phyloP scores from a whole-genome alignment of 1,140 invertebrate species.

The Drosophila eugracilis region DNA sequence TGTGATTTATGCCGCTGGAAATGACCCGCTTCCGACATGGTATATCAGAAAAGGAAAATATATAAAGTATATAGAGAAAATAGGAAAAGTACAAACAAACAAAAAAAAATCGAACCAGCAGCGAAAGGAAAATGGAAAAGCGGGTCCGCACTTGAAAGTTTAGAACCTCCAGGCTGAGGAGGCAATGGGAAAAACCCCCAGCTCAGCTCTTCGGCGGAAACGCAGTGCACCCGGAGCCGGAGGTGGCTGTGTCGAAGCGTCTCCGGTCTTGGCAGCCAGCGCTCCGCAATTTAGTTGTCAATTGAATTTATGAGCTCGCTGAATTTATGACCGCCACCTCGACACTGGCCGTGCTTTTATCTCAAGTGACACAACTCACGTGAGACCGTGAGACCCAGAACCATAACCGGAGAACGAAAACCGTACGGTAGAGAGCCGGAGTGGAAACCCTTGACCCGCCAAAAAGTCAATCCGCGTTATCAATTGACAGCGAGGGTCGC shows the following conservation, averaged over 20 bases:
- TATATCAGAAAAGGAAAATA: conserved; percentile 69
- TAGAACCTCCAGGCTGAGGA: conserved; percentile 17
- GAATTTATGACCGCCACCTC: conserved; percentile 55
- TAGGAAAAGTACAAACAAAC: not conserved
- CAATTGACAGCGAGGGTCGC: conserved; percentile 54
- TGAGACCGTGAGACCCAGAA: conserved; percentile 20
- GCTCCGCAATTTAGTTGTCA: conserved; percentile 84
- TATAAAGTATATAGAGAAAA: conserved; percentile 18
- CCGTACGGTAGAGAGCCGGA: conserved; percentile 23
- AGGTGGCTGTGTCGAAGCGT: conserved; percentile 84
- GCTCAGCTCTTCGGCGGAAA: conserved; percentile 54
- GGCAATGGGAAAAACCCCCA: not conserved
- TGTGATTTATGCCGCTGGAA: conserved; percentile 80
- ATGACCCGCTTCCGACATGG: conserved; percentile 82
- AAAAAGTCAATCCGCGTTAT: conserved; percentile 49
- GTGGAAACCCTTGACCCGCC: conserved; percentile 40
- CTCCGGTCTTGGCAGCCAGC: conserved; percentile 72
- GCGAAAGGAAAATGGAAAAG: conserved; percentile 15
- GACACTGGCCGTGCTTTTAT: conserved; percentile 34
- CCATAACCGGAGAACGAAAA: no score
- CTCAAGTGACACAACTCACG: conserved; percentile 70
- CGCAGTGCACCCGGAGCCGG: conserved; percentile 80
- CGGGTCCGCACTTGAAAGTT: conserved; percentile 74
- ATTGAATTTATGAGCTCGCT: conserved; percentile 80
- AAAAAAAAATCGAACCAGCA: no score